Evolutionary conservation across 2,888 invertebrate genomes (phyloP), one percentile per base, ranked within the genome.

Genomic region (Drosophila demipolita): DNA sequence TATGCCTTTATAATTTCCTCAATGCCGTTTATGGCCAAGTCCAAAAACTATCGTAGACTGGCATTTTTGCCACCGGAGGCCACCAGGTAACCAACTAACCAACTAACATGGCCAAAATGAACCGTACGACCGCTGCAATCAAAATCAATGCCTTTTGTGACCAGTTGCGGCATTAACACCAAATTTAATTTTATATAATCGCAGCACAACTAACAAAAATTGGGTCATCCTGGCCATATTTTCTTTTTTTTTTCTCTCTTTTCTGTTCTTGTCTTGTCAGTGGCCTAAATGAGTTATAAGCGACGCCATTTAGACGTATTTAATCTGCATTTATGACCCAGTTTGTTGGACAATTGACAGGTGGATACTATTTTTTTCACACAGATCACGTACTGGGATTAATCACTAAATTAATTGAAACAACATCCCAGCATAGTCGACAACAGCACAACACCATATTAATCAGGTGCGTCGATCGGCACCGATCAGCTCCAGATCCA

Each of bases 351-450:
- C 15, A 45, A 15, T 23, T 45, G 23, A 23, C 45, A 45, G 23
- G 45, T 45, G 15, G 15, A 23, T 29, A 29, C 26, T 29, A 6
- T 29, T 54, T 52, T 86, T 75, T 68, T 63, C 54, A 82, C 49
- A 15, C 78, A 59, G 78, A 59, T 71, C 87, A 87, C 87, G 90
- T 87, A 60, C 78, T 71, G 53, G 87, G 90, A 87, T 87, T 87
- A 87, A 87, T 87, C 90, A 75, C 89, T 82, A 87, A 87, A 87
- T 87, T 90, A 87, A 87, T 87, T 87, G 87, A 90, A 87, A 89
- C 87, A 80, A 90, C 87, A 87, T 87, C 67, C 85, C 62, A 84
- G 85, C 87, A 87, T 45, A 89, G 87, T 75, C 73, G 78, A 84
- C 82, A 89, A 87, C 85, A 83, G 73, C 78, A 52, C 69, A 87